Evolutionary conservation across 2,888 invertebrate species (phyloP).

Genomic region (Ochlodes sylvanus): DNA sequence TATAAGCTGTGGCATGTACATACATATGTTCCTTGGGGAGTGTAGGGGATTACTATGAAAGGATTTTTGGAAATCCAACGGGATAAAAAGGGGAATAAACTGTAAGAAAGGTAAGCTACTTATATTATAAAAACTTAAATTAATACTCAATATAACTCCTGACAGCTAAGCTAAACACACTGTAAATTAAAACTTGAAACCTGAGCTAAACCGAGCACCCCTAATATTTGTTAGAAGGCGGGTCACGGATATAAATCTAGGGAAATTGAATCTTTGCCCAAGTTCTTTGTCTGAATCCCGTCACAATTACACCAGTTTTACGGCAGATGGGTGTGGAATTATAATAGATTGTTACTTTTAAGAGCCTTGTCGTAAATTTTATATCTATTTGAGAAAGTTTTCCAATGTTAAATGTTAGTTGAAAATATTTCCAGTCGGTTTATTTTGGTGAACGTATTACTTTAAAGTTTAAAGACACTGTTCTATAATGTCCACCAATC

Average conservation of each 20-base stretch:
- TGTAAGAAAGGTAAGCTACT: no score
- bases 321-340: slow-evolving; percentile 30
- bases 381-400: slow-evolving; percentile 5
- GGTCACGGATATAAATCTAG: slow-evolving; percentile 35
- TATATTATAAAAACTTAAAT: no score
- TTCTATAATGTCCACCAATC: no score
- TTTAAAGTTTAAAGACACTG: no score
- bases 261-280: slow-evolving; percentile 39
- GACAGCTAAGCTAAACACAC: no score
- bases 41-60: no score
- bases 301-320: slow-evolving; percentile 33
- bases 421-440: background rate
- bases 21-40: no score
- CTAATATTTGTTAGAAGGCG: slow-evolving; percentile 32
- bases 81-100: no score
- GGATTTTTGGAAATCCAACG: no score
- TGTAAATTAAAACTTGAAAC: background rate
- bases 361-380: slow-evolving; percentile 14
- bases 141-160: no score
- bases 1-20: no score
- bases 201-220: slow-evolving; percentile 1
- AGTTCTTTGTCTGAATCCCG: slow-evolving; percentile 35
- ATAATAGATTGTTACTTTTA: slow-evolving; percentile 25
- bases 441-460: no score
- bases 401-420: background rate